Evolutionary conservation across 2,797 vertebrate genomes (phyloP).

Genomic region (Oryzias dopingdopingensis): DNA sequence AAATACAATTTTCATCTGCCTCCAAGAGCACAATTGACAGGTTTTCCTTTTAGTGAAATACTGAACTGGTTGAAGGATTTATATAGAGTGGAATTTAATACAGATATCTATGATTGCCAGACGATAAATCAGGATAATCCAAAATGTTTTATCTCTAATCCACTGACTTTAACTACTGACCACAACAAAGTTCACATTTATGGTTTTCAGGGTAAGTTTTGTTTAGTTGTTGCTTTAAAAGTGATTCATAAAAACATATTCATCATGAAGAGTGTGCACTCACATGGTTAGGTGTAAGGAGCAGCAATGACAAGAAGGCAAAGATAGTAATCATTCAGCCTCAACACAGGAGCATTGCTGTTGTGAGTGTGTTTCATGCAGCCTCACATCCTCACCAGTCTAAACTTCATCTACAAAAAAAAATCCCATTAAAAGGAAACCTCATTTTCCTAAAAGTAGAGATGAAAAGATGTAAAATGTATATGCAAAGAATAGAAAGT

Average conservation of each 20-base stretch:
- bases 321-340: neutral
- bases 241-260: neutral
- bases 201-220: neutral
- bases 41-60: slow-evolving; percentile 12
- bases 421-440: too few relatives aligned
- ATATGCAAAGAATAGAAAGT: too few relatives aligned
- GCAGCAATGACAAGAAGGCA: neutral
- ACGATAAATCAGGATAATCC: slow-evolving; percentile 18
- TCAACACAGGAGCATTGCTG: neutral
- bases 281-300: neutral
- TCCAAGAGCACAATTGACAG: neutral
- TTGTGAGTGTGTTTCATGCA: slow-evolving; percentile 11
- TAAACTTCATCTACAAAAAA: neutral
- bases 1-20: neutral
- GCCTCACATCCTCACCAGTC: neutral
- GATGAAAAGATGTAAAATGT: too few relatives aligned
- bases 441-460: too few relatives aligned
- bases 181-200: slow-evolving; percentile 3
- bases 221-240: neutral
- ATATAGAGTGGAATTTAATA: slow-evolving; percentile 2
- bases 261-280: neutral
- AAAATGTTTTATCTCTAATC: slow-evolving; percentile 14
- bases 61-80: slow-evolving; percentile 8
- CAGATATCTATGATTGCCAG: slow-evolving; percentile 5
- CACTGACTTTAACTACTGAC: slow-evolving; percentile 6